Evolutionary conservation across 2,888 invertebrate genomes (phyloP).

Genomic region (Epistrophe eligans): DNA sequence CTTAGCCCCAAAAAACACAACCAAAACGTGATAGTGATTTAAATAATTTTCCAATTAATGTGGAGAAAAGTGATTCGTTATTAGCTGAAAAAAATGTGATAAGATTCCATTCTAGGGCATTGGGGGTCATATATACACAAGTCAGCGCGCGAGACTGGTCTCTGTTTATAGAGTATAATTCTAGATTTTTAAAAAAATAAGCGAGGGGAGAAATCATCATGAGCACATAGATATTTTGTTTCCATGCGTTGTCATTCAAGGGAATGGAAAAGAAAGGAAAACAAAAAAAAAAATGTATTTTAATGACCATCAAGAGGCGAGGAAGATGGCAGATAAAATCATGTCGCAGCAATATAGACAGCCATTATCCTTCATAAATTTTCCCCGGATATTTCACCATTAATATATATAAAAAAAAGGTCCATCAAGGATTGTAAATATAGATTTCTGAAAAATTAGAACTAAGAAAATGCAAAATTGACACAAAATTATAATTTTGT

Average conservation of each 20-base stretch:
- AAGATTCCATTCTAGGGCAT: constrained; percentile 67
- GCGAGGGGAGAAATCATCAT: constrained; percentile 53
- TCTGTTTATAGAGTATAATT: background rate
- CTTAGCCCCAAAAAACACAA: constrained; percentile 8
- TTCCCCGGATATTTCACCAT: constrained; percentile 44
- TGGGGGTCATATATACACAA: constrained; percentile 59
- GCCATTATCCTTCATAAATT: constrained; percentile 63
- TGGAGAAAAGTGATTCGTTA: constrained; percentile 75
- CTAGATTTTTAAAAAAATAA: background rate
- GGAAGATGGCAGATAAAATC: constrained; percentile 65
- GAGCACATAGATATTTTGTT: constrained; percentile 2
- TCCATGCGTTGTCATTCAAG: background rate
- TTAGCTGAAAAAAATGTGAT: constrained; percentile 74
- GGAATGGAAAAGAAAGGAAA: background rate
- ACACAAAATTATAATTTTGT: constrained; percentile 40
- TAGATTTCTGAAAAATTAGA: constrained; percentile 10
- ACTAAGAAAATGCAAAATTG: constrained; percentile 40
- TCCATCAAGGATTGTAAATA: background rate
- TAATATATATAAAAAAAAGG: background rate
- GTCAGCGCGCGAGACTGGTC: constrained; percentile 40
- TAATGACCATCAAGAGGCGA: constrained; percentile 57
- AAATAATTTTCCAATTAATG: constrained; percentile 76
- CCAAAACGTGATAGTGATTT: constrained; percentile 70
- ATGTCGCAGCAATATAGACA: constrained; percentile 72
- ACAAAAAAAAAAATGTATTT: constrained; percentile 51